Conservation (phyloP, 2,888 invertebrate genomes). For the Nematopogon swammerdamellus region DNA sequence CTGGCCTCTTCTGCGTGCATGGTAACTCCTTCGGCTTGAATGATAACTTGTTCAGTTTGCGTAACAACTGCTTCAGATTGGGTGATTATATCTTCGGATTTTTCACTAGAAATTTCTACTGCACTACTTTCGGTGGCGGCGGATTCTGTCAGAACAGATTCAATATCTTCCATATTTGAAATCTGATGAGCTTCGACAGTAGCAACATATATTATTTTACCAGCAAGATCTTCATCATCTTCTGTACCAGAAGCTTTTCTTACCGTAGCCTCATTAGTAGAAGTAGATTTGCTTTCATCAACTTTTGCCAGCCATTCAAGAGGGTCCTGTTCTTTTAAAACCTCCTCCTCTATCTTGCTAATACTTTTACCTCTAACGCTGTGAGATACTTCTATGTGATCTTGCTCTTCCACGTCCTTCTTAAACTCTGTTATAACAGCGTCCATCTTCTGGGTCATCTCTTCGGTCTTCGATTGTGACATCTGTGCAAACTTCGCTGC, state of each 20-base stretch:
- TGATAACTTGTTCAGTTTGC: no score
- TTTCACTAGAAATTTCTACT: no score
- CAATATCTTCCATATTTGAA: no score
- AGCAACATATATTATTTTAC: slow-evolving; percentile 33
- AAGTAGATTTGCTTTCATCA: slow-evolving; percentile 1
- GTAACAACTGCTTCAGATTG: no score
- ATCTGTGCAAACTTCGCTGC: slow-evolving; percentile 40
- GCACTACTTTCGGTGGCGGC: no score
- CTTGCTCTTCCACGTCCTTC: slow-evolving; percentile 23
- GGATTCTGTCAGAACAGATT: no score
- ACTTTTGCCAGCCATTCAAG: slow-evolving; percentile 23
- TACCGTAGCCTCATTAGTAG: not conserved
- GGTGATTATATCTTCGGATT: no score
- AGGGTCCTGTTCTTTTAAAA: slow-evolving; percentile 24
- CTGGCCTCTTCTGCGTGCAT: no score
- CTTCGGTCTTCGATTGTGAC: slow-evolving; percentile 31
- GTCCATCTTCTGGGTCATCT: slow-evolving; percentile 35
- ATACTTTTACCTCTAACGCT: slow-evolving; percentile 27
- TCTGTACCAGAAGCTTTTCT: no score
- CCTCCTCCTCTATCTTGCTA: slow-evolving; percentile 28
- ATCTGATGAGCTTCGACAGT: slow-evolving; percentile 35
- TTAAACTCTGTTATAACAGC: slow-evolving; percentile 41
- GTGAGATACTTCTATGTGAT: slow-evolving; percentile 11
- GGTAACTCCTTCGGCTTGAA: no score
- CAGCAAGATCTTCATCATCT: slow-evolving; percentile 5